Evolutionary conservation across 1,140 invertebrate genomes (phyloP).

Genomic region (Paracyclopina nana): DNA sequence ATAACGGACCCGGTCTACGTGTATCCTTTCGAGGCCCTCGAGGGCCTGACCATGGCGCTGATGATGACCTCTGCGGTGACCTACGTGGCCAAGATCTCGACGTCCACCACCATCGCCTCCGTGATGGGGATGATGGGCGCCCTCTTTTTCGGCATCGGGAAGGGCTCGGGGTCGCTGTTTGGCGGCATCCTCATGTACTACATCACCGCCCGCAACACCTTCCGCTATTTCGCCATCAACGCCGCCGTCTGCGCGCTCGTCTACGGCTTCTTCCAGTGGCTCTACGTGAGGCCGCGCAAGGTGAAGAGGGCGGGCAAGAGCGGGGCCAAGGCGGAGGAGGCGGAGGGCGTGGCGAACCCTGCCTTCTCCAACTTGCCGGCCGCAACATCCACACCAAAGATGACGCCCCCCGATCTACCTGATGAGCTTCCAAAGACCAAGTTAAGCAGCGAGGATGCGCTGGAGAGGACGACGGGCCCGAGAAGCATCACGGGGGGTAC

Average conservation of each 20-base stretch:
- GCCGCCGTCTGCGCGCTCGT: background rate
- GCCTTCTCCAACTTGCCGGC: no score
- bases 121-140: conserved; percentile 60
- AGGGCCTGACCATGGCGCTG: conserved; percentile 59
- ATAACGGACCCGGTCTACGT: conserved; percentile 55
- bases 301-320: no score
- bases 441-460: no score
- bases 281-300: background rate
- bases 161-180: conserved; percentile 19
- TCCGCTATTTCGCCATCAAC: conserved; percentile 7
- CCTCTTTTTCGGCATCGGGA: conserved; percentile 57
- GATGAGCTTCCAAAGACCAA: no score
- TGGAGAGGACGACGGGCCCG: background rate
- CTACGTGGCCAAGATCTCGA: conserved; percentile 54
- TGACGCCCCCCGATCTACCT: no score
- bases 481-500: background rate
- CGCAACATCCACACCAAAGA: no score
- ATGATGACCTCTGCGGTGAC: conserved; percentile 61
- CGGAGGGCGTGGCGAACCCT: no score
- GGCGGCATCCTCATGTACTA: conserved; percentile 10
- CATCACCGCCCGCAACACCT: conserved; percentile 7
- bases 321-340: no score
- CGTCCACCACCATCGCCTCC: conserved; percentile 51
- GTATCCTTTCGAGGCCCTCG: conserved; percentile 55
- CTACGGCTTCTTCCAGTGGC: conserved; percentile 1